Evolutionary conservation across 2,888 invertebrate species (phyloP), one percentile per base, ranked within the genome.

Genomic region (Agriopis marginaria): DNA sequence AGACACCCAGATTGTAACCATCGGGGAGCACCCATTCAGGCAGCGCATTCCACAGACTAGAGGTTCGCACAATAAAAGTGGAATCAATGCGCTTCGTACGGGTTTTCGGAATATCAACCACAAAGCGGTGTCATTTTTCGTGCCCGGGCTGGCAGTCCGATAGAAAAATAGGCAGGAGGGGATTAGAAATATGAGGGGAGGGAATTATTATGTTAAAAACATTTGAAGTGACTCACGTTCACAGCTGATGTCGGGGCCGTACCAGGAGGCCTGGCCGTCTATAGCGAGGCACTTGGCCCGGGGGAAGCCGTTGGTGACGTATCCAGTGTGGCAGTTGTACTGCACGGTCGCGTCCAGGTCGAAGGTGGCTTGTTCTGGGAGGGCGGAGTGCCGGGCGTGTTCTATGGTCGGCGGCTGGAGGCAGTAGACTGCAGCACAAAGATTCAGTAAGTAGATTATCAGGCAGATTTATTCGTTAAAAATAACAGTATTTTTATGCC

Each of bases 281-380:
- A 98, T 98, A 70, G 98, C 97, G 75, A 99, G 94, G 87, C 99
- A 99, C 92, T 99, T 99, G 59, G 99, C 98, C 53, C 97, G 95
- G 1, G 98, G 97, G 88, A 99, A 97, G 0, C 99, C 99, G 82
- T 97, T 97, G 73, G 98, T 97, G 70, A 97, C 97, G 90, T 98
- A 99, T 11, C 99, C 99, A n/a, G 97, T 97, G 82, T 97, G 97
- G 83, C 99, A 99, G 85, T 97, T 97, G 94, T 99, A 99, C 87
- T 98, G 97, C 5, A 99, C 96, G 0, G 97, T 97, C 11, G 97
- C 97, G 82, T 98, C 98, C 77, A 98, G 94, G 84, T 98, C 98
- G 86, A 98, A 99, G 40, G 98, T 97, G 8, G 96, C 96, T 87
- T 98, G 98, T 76, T 98, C 98, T 0, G 96, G 95, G 0, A 97